Evolutionary conservation across 92 coral and sea anemone species (phyloP), one percentile per base, ranked within the genome.

Genomic region (Phenganax stokvisi): DNA sequence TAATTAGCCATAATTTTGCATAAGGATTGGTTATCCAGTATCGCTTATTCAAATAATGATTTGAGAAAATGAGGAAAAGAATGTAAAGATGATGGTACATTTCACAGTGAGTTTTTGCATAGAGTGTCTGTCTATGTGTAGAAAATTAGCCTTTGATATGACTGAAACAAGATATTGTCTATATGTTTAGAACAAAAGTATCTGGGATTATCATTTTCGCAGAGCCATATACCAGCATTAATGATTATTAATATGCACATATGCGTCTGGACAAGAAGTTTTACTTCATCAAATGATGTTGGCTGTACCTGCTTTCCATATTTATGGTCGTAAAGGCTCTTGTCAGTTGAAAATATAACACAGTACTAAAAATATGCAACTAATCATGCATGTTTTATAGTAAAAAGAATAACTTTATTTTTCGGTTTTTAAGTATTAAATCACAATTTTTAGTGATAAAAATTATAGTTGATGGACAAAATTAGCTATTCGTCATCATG

Each of bases 21-120:
- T 30, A 6, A 69, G 74, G 13, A 69, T 69, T 69, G 74, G 76
- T 51, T 72, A 47, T 72, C 58, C 76, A 51, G 76, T 72, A 31
- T 72, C 58, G 76, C 56, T 72, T 54, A 31, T 72, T 17, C 4
- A 72, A 51, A 51, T 7, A 3, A 37, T 72, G 20, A 51, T 51
- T 11, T 12, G 8, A 8, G 2, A 51, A 9, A 31, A 72, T 51
- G 76, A 72, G 3, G 76, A 57, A 27, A 72, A 52, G 58, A 51
- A 72, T 51, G 51, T 72, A 37, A 27, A 51, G 12, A n/a, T 72
- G 55, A 72, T 9, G 28, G 76, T 72, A 72, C 8, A 1, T 56
- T 13, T 5, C 4, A 7, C 52, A 28, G 15, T 6, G 10, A 9
- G 59, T 71, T 30, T 9, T 55, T 51, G 28, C 25, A 53, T 30